Conservation (phyloP, 2,113 vertebrate species). For the Esox niger region DNA sequence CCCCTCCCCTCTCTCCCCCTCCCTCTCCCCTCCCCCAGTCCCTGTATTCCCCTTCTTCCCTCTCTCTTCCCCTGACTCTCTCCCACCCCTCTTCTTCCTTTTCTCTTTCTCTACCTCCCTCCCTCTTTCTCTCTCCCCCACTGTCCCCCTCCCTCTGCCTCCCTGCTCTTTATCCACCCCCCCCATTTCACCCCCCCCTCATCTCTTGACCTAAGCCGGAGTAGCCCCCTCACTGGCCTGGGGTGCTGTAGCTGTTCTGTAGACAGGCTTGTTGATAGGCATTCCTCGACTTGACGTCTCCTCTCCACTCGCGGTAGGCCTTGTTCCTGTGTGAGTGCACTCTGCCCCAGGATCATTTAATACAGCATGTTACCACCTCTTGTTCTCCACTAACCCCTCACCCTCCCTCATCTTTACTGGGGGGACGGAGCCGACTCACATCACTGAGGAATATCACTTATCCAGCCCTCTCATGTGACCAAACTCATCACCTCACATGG, state of each 20-base stretch:
- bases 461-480: slow-evolving; percentile 14
- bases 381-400: slow-evolving; percentile 15
- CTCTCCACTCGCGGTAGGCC: slow-evolving; percentile 16
- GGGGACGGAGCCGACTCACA: neutral
- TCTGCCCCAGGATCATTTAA: slow-evolving; percentile 29
- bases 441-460: neutral
- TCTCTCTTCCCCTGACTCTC: too few species aligned
- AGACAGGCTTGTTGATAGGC: slow-evolving; percentile 15
- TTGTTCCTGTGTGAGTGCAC: slow-evolving; percentile 24
- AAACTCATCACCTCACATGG: slow-evolving; percentile 12
- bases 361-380: slow-evolving; percentile 28
- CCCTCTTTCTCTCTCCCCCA: too few species aligned
- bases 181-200: neutral
- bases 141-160: too few species aligned
- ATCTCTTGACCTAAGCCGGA: neutral
- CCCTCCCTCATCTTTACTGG: neutral
- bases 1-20: too few species aligned
- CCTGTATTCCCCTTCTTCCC: too few species aligned
- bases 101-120: neutral
- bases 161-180: too few species aligned
- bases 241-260: slow-evolving; percentile 15
- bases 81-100: too few species aligned
- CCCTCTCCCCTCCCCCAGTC: too few species aligned
- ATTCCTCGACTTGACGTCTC: slow-evolving; percentile 32
- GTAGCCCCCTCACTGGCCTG: slow-evolving; percentile 4